A percentile compares a stretch with the other conserved stretches of the same genome.
These are phyloP conservation scores for Orchesella flavescens DNA, from an alignment of 2,888 invertebrate species.

Conservation along the genomic window DNA sequence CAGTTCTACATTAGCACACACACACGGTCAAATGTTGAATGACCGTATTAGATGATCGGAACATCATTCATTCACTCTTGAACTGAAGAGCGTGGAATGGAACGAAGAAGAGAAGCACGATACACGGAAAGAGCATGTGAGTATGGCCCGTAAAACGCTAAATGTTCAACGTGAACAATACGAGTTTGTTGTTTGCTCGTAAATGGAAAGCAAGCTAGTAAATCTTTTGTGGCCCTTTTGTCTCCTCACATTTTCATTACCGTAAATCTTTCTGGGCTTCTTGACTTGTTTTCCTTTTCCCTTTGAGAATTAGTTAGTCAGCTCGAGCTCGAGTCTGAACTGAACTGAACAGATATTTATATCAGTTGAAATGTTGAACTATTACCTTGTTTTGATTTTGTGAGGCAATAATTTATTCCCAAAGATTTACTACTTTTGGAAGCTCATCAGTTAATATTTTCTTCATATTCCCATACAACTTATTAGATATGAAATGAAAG, in stretches of 20 bases:
- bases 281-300: conserved; percentile 39
- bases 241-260: conserved; percentile 31
- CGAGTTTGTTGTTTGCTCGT: background rate
- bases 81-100: background rate
- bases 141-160: background rate
- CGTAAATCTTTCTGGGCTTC: conserved; percentile 37
- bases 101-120: background rate
- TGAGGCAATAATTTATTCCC: too few relatives aligned
- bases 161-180: conserved; percentile 21
- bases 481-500: too few relatives aligned
- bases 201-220: conserved; percentile 29
- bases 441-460: too few relatives aligned
- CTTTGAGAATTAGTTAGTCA: too few relatives aligned
- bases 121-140: background rate
- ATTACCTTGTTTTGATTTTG: too few relatives aligned
- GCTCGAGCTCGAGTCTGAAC: too few relatives aligned
- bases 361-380: too few relatives aligned
- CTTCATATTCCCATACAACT: too few relatives aligned
- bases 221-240: conserved; percentile 43
- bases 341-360: too few relatives aligned
- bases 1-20: background rate
- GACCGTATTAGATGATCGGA: conserved; percentile 12
- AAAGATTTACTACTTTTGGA: too few relatives aligned
- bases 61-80: background rate
- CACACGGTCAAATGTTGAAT: background rate